Base-by-base conservation (phyloP, 2,113 vertebrate genomes). In the Orientallactaga bullata region DNA sequence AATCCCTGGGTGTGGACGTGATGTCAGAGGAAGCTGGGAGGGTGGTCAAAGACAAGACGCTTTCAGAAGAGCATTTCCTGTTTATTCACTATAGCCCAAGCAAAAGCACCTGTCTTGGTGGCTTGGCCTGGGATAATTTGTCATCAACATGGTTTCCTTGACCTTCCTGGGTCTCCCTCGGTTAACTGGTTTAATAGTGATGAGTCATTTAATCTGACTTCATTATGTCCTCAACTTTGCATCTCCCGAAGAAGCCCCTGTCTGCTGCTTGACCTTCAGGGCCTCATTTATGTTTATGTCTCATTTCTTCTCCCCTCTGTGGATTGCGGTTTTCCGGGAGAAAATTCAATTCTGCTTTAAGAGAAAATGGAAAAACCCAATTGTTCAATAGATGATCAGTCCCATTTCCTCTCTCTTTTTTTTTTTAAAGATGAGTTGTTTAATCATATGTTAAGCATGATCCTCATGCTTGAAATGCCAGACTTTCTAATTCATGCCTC, bases 181-280 rank as follows among this genome's bases (percentile, higher is more conserved):
- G 30, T 47, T n/a, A 37, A 66, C 91, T 13, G 66, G 24, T 58
- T 61, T 63, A 81, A 72, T 35, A 63, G 61, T 10, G 86, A 79
- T 98, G 97, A 98, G 79, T 98, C 93, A 98, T 94, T 96, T 96
- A 72, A 95, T 97, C 68, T 88, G 94, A 90, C 68, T 63, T 84
- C 89, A 89, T 23, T 42, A 37, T 72, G 78, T 87, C 94, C 65
- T 96, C 97, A 97, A 37, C 76, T 30, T 12, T 15, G 55, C 93
- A 76, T 92, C 95, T 94, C 97, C 92, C 63, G n/a, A 37, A 0
- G 32, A 51, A 1, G 68, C 51, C 95, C 72, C 91, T 96, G 79
- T 94, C 97, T 93, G 82, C 94, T 73, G 88, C 94, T 93, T 66
- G 92, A 83, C 94, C 91, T 96, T 91, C 73, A 80, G 87, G 82